These are phyloP conservation scores for Pangasianodon hypophthalmus DNA, from an alignment of 2,113 vertebrate species.

Conservation along the genomic window DNA sequence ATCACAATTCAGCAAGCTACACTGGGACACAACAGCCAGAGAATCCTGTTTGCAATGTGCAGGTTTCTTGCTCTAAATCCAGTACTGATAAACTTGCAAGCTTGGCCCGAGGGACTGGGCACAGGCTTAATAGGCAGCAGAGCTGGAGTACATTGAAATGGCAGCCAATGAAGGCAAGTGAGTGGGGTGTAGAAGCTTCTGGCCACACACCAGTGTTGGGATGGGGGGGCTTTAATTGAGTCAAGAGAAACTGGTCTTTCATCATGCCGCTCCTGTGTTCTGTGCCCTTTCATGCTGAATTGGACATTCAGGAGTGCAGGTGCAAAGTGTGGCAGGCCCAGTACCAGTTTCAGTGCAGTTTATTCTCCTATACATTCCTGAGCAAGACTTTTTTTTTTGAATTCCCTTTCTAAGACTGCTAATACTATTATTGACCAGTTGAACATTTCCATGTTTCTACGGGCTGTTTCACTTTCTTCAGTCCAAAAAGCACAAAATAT, in stretches of 20 bases:
- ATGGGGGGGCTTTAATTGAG: slow-evolving; percentile 68
- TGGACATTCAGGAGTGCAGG: slow-evolving; percentile 63
- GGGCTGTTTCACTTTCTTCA: neutral
- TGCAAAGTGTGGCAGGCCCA: slow-evolving; percentile 49
- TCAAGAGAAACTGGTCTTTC: slow-evolving; percentile 57
- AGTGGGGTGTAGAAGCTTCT: slow-evolving; percentile 52
- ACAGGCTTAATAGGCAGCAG: slow-evolving; percentile 23
- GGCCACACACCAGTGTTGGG: slow-evolving; percentile 58
- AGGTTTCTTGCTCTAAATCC: slow-evolving; percentile 18
- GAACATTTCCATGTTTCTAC: slow-evolving; percentile 22
- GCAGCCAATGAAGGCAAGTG: slow-evolving; percentile 48
- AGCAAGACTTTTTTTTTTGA: neutral
- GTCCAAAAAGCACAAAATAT: neutral
- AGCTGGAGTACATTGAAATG: slow-evolving; percentile 52
- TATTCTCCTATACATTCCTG: slow-evolving; percentile 3
- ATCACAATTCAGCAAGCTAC: slow-evolving; percentile 19
- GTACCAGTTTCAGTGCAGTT: neutral
- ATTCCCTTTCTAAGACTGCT: neutral
- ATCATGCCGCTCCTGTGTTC: slow-evolving; percentile 54
- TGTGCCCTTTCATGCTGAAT: slow-evolving; percentile 63
- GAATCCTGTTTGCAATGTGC: neutral
- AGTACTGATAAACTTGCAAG: neutral
- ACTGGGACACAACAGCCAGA: slow-evolving; percentile 10
- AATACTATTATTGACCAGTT: neutral
- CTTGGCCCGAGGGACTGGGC: slow-evolving; percentile 29